Evolutionary conservation across 2,113 vertebrate species (phyloP).

Genomic region (Mungos mungo): DNA sequence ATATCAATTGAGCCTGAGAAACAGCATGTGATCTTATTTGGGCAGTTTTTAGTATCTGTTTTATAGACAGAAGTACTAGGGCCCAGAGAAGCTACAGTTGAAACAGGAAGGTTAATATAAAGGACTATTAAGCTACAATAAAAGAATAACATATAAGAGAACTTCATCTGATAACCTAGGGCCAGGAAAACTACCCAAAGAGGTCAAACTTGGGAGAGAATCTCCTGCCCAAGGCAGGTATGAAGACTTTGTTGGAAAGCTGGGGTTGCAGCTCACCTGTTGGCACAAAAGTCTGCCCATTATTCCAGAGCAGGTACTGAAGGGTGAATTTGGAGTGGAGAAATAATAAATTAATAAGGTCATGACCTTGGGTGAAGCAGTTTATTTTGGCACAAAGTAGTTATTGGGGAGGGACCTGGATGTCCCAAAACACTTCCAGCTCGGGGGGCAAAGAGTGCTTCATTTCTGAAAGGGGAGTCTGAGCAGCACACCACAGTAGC

Average conservation of each 20-base stretch:
- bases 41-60: background rate
- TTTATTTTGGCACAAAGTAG: background rate
- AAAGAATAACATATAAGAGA: background rate
- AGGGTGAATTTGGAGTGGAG: background rate
- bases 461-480: background rate
- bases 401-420: background rate
- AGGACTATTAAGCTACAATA: conserved; percentile 6
- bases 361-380: background rate
- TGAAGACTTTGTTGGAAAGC: background rate
- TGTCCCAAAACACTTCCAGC: background rate
- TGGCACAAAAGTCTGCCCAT: background rate
- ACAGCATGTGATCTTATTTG: background rate
- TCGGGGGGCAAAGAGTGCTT: background rate
- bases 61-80: background rate
- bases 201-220: background rate
- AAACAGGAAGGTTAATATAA: background rate
- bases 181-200: background rate
- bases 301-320: background rate
- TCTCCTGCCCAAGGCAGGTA: background rate
- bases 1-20: conserved; percentile 27
- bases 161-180: background rate
- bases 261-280: background rate
- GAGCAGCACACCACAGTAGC: background rate
- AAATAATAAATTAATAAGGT: background rate
- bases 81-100: background rate